Base-by-base conservation (phyloP, 2,797 vertebrate species). In the Rhyacichthys aspro region DNA sequence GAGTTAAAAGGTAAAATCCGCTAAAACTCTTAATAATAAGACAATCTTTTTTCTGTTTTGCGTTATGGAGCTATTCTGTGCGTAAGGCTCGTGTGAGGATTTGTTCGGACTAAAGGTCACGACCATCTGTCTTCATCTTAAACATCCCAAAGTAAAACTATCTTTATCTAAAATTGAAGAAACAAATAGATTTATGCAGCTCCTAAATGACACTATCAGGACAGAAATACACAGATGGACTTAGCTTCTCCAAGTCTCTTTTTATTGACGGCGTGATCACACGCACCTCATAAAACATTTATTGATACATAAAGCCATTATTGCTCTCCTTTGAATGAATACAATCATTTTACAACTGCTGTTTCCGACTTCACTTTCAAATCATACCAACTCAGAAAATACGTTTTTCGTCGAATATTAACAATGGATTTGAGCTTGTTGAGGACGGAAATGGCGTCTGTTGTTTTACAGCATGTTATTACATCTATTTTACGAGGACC, bases 231-330 rank as follows among this genome's bases (percentile, higher is more conserved):
- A 72, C 84, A 81, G 62, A 78, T 67, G 60, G 65, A 81, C 63
- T 71, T 82, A 59, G 56, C 76, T 83, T 73, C 78, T 70, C 68
- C 63, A 50, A 61, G 76, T 87, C 91, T 90, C 92, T 39, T 82
- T 96, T 96, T 96, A 96, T 94, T 95, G 95, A 94, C 89, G 92
- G 90, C 92, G 89, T 95, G 94, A 95, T 96, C 96, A 98, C 96
- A 95, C 94, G 90, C 95, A 96, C 95, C 95, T 95, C 95, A 95
- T 98, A 97, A 97, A 96, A 93, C 67, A 94, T 98, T 98, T 96
- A 98, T 96, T 95, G 95, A 96, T 93, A 92, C 95, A 95, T 96
- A 95, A 96, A 96, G 93, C 91, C 92, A 94, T 95, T 93, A 95
- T 94, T 93, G 89, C 94, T 88, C 89, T 93, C 92, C 91, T 94